These are phyloP conservation scores for Lacanobia oleracea DNA, from an alignment of 2,888 invertebrate genomes.

Conservation along the genomic window DNA sequence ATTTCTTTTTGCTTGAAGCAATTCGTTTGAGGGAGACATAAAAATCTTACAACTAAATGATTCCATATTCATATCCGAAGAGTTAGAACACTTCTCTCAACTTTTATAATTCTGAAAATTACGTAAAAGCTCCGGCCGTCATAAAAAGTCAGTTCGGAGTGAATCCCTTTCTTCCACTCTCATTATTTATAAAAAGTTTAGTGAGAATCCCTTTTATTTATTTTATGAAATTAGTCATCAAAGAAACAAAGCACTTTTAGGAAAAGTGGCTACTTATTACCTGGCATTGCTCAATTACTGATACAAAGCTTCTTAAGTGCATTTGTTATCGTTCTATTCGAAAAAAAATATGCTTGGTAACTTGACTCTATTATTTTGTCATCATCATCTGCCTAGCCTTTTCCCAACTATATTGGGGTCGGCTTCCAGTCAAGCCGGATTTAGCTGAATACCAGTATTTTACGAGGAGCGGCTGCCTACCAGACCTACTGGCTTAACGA, in stretches of 20 bases:
- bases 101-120: slow-evolving; percentile 71
- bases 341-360: background rate
- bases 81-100: slow-evolving; percentile 68
- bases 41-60: slow-evolving; percentile 69
- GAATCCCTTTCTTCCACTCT: slow-evolving; percentile 66
- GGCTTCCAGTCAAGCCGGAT: no score
- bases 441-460: no score
- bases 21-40: slow-evolving; percentile 64
- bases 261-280: slow-evolving; percentile 2
- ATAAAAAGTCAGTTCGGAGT: slow-evolving; percentile 69
- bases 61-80: slow-evolving; percentile 71
- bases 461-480: no score
- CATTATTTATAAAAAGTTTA: slow-evolving; percentile 67
- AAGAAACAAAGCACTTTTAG: slow-evolving; percentile 24
- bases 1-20: slow-evolving; percentile 58
- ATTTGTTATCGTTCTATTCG: background rate
- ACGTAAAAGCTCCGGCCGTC: slow-evolving; percentile 70
- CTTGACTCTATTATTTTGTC: background rate
- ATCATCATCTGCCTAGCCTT: no score
- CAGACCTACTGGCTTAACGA: no score
- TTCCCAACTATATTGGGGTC: no score
- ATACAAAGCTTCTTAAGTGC: background rate
- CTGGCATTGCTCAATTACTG: background rate
- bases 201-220: slow-evolving; percentile 58
- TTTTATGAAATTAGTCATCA: slow-evolving; percentile 51